These are phyloP conservation scores for Meliscaeva auricollis DNA, from an alignment of 2,888 invertebrate species.

Conservation along the genomic window DNA sequence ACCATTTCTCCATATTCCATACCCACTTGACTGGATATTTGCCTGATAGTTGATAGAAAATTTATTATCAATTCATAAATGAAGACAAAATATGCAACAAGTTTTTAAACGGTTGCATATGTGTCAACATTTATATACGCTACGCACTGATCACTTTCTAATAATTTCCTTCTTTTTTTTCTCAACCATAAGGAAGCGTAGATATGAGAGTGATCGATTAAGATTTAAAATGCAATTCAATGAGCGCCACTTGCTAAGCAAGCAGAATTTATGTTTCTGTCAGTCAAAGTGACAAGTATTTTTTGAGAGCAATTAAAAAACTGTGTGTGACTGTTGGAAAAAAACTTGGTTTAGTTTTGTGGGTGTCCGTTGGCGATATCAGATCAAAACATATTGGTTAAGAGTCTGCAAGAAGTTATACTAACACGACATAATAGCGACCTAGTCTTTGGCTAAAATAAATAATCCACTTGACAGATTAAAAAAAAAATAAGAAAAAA, in stretches of 20 bases:
- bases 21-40: too few species aligned
- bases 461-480: constrained; percentile 13
- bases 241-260: neutral
- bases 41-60: neutral
- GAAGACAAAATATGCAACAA: neutral
- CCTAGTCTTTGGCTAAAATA: neutral
- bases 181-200: neutral
- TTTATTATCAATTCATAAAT: neutral
- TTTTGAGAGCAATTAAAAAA: neutral
- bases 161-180: neutral
- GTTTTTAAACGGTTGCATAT: neutral
- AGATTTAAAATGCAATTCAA: neutral
- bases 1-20: too few species aligned
- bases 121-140: neutral
- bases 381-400: constrained; percentile 2
- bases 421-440: neutral
- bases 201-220: constrained; percentile 7
- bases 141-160: constrained; percentile 18
- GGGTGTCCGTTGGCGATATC: neutral
- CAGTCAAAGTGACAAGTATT: neutral
- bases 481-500: neutral
- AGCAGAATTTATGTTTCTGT: neutral
- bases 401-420: neutral
- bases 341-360: neutral
- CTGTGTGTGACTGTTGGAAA: neutral